Conservation (phyloP, 1,140 invertebrate species). For the Sitophilus oryzae region DNA sequence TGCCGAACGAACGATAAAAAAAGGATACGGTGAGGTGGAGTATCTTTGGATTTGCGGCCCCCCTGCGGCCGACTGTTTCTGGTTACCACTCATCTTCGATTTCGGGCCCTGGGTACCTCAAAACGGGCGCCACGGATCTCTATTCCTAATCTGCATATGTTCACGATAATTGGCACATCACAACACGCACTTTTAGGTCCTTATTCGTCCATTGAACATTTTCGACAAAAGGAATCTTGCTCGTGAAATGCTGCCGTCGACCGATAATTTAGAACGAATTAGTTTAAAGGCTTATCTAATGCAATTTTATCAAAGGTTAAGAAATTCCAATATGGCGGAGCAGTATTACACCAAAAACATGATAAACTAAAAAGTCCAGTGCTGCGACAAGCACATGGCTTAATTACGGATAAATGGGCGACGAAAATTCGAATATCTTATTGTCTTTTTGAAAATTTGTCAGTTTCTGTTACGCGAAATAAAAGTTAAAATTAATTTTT, state of each 20-base stretch:
- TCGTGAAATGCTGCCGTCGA: constrained; percentile 12
- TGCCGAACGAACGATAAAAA: constrained; percentile 22
- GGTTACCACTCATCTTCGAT: constrained; percentile 42
- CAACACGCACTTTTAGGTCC: constrained; percentile 28
- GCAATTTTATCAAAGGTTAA: constrained; percentile 43
- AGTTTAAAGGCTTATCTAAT: constrained; percentile 28
- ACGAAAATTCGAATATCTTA: constrained; percentile 34
- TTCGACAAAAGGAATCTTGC: constrained; percentile 19
- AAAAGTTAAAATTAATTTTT: constrained; percentile 16
- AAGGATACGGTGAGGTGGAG: constrained; percentile 40
- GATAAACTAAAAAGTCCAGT: constrained; percentile 23
- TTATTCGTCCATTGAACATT: constrained; percentile 20
- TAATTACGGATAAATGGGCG: background rate
- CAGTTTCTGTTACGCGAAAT: constrained; percentile 19
- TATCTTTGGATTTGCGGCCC: constrained; percentile 38
- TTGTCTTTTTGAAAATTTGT: constrained; percentile 34
- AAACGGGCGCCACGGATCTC: constrained; percentile 38
- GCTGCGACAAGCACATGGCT: constrained; percentile 4
- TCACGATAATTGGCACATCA: constrained; percentile 33
- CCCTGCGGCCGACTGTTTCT: constrained; percentile 40
- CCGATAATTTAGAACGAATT: background rate
- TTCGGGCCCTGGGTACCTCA: constrained; percentile 37
- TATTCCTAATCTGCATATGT: constrained; percentile 40
- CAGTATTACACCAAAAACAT: constrained; percentile 44
- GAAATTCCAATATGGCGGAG: constrained; percentile 44